These are phyloP conservation scores for Orthosia gracilis DNA, from an alignment of 2,888 invertebrate species.

Conservation along the genomic window DNA sequence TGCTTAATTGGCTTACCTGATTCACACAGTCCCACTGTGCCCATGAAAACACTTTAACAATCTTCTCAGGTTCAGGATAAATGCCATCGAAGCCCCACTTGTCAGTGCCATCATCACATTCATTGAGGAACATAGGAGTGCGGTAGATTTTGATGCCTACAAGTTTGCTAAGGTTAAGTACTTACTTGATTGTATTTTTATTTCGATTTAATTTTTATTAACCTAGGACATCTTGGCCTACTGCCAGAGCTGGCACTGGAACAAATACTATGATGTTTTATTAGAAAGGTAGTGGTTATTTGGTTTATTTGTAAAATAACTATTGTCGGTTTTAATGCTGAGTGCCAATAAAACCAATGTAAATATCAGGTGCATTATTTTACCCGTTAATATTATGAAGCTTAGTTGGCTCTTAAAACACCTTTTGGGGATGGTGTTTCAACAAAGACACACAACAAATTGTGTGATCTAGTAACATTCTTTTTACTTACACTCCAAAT, in stretches of 20 bases:
- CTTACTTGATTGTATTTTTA: neutral
- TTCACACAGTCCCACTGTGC: slow-evolving; percentile 96
- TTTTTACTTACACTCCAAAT: slow-evolving; percentile 93
- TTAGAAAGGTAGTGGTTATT: slow-evolving; percentile 22
- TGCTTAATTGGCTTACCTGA: slow-evolving; percentile 78
- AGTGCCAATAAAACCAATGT: neutral
- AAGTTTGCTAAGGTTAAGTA: slow-evolving; percentile 33
- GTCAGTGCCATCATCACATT: slow-evolving; percentile 87
- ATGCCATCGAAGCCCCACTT: slow-evolving; percentile 91
- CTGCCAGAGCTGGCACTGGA: slow-evolving; percentile 34
- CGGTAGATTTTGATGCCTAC: slow-evolving; percentile 86
- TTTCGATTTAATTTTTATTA: slow-evolving; percentile 9
- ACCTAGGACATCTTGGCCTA: slow-evolving; percentile 36
- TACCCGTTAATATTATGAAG: neutral
- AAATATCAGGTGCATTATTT: neutral
- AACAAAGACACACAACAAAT: neutral
- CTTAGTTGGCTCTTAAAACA: neutral
- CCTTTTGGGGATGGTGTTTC: neutral
- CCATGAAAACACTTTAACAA: slow-evolving; percentile 95
- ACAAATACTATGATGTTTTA: slow-evolving; percentile 8
- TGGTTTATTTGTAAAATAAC: slow-evolving; percentile 17
- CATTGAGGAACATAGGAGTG: slow-evolving; percentile 87
- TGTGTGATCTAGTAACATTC: neutral
- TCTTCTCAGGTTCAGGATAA: slow-evolving; percentile 89
- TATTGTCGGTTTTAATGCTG: neutral